A percentile compares a stretch with the other conserved stretches of the same genome.
Evolutionary conservation across 2,797 vertebrate species (phyloP).

Genomic region (Oreochromis grahami): DNA sequence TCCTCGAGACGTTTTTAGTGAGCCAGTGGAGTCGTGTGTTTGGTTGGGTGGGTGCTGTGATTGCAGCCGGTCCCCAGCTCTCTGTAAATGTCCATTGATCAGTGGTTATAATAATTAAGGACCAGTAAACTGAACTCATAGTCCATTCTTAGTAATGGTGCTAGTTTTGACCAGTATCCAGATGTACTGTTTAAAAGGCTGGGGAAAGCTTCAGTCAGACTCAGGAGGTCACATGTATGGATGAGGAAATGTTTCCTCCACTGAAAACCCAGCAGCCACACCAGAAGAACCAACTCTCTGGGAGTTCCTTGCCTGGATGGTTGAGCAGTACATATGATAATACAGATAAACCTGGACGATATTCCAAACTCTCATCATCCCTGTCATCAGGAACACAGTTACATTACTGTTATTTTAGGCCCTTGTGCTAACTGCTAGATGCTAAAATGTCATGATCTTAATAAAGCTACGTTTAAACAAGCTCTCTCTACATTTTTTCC

Average conservation of each 20-base stretch:
- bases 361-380: background rate
- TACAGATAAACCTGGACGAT: fast-evolving
- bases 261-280: background rate
- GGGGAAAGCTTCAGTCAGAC: background rate
- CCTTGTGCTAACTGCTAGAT: background rate
- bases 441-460: background rate
- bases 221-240: background rate
- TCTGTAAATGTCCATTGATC: background rate
- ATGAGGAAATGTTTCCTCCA: background rate
- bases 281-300: background rate
- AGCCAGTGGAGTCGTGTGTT: background rate
- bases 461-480: fast-evolving
- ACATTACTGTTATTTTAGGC: background rate
- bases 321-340: fast-evolving
- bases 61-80: fast-evolving
- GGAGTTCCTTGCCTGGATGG: background rate
- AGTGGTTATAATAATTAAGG: background rate
- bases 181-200: background rate
- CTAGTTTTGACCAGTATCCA: background rate
- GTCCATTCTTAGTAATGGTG: background rate
- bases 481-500: background rate
- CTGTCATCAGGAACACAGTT: fast-evolving
- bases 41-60: background rate
- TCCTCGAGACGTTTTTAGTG: background rate
- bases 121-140: background rate